Evolutionary conservation across 2,888 invertebrate genomes (phyloP).

Genomic region (Parasteatoda lunata): DNA sequence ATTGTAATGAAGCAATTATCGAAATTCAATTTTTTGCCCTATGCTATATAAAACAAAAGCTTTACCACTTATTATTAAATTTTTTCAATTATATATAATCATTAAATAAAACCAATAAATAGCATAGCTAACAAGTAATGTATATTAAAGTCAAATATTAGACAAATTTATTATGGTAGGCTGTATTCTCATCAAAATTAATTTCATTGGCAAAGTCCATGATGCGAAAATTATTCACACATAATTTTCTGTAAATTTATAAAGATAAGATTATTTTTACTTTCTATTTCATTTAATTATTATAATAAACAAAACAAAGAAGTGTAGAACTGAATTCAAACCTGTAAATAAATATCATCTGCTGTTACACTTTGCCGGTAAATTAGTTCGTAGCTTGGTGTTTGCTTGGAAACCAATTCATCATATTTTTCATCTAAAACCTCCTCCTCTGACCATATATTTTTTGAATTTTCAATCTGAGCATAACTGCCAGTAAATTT

Average conservation of each 20-base stretch:
- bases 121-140: no score
- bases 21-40: no score
- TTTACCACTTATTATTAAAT: no score
- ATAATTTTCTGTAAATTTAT: no score
- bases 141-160: neutral
- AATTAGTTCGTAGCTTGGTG: slow-evolving; percentile 47
- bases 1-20: no score
- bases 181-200: no score
- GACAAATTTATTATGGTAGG: neutral
- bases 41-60: no score
- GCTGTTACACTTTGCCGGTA: slow-evolving; percentile 52
- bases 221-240: neutral
- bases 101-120: no score
- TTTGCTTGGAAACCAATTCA: slow-evolving; percentile 27
- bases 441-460: slow-evolving; percentile 59
- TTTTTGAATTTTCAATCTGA: slow-evolving; percentile 14
- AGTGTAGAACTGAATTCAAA: neutral
- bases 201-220: neutral
- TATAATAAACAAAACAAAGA: no score
- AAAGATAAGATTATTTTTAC: no score
- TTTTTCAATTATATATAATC: no score
- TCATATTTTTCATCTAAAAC: slow-evolving; percentile 49
- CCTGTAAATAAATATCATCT: slow-evolving; percentile 54
- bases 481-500: neutral
- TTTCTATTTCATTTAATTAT: no score